These are phyloP conservation scores for Drymodes brunneopygia DNA, from an alignment of 2,113 vertebrate genomes.

Conservation along the genomic window DNA sequence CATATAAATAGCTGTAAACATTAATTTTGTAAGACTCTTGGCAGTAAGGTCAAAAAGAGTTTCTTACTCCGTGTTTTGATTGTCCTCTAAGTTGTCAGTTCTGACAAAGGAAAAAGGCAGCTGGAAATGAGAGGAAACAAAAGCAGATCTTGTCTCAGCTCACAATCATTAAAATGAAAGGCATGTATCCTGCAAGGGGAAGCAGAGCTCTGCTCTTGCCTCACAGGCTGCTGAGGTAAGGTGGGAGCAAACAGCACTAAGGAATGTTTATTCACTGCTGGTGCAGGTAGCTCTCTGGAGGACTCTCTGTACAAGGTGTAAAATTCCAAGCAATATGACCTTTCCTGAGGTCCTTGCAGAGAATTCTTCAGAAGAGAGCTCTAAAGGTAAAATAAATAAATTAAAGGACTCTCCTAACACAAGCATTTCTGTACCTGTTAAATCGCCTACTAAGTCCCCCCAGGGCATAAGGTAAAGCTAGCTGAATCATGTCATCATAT, in stretches of 20 bases:
- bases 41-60: background rate
- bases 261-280: slow-evolving; percentile 25
- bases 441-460: background rate
- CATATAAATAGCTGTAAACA: background rate
- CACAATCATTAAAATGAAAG: slow-evolving; percentile 9
- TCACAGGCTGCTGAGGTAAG: background rate
- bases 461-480: background rate
- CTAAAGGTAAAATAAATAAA: slow-evolving; percentile 30
- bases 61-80: background rate
- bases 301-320: background rate
- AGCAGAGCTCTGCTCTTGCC: background rate
- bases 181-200: background rate
- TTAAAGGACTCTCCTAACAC: background rate
- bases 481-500: background rate
- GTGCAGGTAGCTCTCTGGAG: background rate
- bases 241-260: slow-evolving; percentile 14
- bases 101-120: background rate
- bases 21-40: background rate
- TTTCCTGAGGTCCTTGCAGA: background rate
- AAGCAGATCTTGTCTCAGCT: background rate
- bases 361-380: background rate
- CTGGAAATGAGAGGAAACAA: background rate
- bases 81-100: background rate
- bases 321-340: slow-evolving; percentile 20
- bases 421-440: background rate